Evolutionary conservation across 2,888 invertebrate genomes (phyloP), one percentile per base, ranked within the genome.

Genomic region (Papilio gigon): DNA sequence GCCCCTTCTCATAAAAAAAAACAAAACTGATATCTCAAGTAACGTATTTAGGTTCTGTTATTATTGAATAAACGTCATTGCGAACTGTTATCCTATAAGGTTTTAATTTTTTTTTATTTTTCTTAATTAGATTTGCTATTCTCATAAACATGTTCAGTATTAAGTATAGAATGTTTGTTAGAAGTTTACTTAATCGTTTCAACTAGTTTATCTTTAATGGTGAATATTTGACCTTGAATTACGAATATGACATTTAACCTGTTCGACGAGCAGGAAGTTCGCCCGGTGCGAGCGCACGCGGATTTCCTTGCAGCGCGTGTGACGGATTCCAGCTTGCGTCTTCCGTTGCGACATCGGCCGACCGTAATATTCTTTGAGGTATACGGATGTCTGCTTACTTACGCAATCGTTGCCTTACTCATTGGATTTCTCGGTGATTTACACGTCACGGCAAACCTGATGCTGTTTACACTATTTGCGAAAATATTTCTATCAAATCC

Each of bases 371-470:
- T 47, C 60, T 11, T 42, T 50, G 35, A 65, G 37, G 59, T 50
- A 73, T 71, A 70, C 76, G 75, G 76, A 77, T 74, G 68, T 72
- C 44, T 71, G 64, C 65, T 58, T 61, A 62, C 65, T 76, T 74
- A 72, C 73, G 72, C 72, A 73, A 74, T 67, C n/a, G n/a, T n/a
- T 73, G 74, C 74, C 58, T 79, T 75, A 77, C 65, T 79, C 80
- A 79, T 72, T 75, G 77, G 77, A 75, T 75, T 77, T 74, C 72
- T 66, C 37, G 20, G 56, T 61, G 72, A 64, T 71, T 67, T 71
- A 67, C 47, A 68, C 65, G 35, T 62, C 70, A 65, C 63, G 61
- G 62, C 67, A 67, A 65, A 66, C 61, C n/a, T 25, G 27, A 2
- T 25, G 5, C 12, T 12, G 25, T 22, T 11, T 12, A 12, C 1